Evolutionary conservation across 2,797 vertebrate genomes (phyloP).

Genomic region (Pseudocheirus occidentalis): DNA sequence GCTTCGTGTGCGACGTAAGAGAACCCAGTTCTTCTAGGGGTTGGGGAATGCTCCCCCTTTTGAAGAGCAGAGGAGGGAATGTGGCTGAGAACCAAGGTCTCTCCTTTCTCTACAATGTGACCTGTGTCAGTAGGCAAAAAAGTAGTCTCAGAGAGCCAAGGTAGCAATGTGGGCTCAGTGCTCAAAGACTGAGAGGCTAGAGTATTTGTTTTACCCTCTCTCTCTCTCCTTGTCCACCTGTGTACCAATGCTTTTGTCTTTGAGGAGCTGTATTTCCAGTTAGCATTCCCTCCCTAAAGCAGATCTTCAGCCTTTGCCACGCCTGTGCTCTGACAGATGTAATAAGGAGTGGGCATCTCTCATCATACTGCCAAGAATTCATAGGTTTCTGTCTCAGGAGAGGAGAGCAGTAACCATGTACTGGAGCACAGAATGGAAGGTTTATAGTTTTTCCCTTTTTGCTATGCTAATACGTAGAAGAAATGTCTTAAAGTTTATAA

Average conservation of each 20-base stretch:
- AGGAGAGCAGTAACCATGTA: background rate
- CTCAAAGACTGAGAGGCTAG: background rate
- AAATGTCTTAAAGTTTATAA: background rate
- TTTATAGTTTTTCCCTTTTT: background rate
- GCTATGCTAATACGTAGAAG: background rate
- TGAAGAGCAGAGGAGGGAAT: background rate
- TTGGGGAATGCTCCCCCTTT: background rate
- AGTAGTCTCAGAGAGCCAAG: background rate
- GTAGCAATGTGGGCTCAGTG: background rate
- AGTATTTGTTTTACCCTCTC: background rate
- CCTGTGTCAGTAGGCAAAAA: background rate
- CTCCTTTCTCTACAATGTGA: background rate
- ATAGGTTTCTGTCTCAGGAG: background rate
- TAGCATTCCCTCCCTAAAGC: background rate
- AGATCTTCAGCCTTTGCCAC: background rate
- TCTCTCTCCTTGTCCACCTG: background rate
- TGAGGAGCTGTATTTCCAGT: background rate
- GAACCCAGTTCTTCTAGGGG: too few species aligned
- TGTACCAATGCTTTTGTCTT: background rate
- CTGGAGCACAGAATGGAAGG: background rate
- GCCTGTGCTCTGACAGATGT: background rate
- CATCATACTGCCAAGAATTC: background rate
- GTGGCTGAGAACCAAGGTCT: background rate
- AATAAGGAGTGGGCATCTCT: background rate
- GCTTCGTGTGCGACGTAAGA: slow-evolving; percentile 96